A percentile compares a stretch with the other conserved stretches of the same genome.
Evolutionary conservation across 2,113 vertebrate genomes (phyloP).

Genomic region (Meleagris gallopavo): DNA sequence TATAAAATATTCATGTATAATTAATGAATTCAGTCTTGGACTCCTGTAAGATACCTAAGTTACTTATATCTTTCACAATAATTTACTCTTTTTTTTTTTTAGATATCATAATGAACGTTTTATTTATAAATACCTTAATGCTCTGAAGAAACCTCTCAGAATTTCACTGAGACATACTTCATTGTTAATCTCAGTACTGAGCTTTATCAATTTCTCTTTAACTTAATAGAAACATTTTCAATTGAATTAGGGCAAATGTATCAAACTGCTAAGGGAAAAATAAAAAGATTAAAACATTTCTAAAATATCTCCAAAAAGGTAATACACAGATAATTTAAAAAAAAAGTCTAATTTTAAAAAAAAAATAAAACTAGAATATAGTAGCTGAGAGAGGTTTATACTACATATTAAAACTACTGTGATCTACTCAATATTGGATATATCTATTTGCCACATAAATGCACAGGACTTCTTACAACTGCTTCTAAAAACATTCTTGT

Average conservation of each 20-base stretch:
- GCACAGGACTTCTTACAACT: not conserved
- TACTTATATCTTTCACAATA: not conserved
- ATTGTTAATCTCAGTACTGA: not conserved
- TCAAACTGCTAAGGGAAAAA: rapidly evolving
- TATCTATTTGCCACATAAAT: not conserved
- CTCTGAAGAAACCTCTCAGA: not conserved
- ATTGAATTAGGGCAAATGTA: not conserved
- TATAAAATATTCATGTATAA: rapidly evolving
- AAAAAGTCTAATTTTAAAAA: not conserved
- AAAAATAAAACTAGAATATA: not conserved
- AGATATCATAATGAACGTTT: not conserved
- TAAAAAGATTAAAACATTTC: not conserved
- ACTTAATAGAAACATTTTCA: not conserved
- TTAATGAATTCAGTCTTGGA: not conserved
- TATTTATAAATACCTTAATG: not conserved
- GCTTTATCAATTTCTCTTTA: not conserved
- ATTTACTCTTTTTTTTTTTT: not conserved
- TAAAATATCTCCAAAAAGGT: not conserved
- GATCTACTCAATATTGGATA: not conserved
- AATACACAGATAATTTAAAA: not conserved
- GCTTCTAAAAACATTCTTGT: not conserved
- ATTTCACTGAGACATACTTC: not conserved
- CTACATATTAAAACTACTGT: not conserved
- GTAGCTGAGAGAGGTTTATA: not conserved
- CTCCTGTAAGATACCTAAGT: not conserved